phyloP scores from a whole-genome alignment of 2,888 invertebrate genomes.

The Romanomermis culicivorax region DNA sequence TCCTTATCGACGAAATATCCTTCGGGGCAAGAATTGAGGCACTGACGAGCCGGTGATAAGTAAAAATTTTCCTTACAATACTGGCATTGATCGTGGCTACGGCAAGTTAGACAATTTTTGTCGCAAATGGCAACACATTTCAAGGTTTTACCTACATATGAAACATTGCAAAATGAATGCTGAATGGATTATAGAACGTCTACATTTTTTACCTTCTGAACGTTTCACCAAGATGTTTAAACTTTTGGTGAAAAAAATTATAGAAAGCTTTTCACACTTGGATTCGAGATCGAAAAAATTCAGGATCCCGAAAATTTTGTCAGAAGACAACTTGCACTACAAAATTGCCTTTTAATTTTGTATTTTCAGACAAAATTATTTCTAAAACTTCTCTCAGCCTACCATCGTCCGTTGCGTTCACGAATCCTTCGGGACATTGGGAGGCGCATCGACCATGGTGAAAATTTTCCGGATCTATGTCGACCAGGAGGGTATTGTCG shows the following conservation, averaged over 20 bases:
- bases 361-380: no score
- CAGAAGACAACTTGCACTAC: no score
- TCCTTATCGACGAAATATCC: neutral
- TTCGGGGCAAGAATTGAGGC: neutral
- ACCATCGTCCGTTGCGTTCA: neutral
- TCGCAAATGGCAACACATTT: neutral
- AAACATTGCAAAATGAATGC: no score
- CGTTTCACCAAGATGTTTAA: no score
- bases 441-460: slow-evolving; percentile 27
- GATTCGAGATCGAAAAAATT: no score
- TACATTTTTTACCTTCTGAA: no score
- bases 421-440: slow-evolving; percentile 18
- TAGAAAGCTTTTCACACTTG: no score
- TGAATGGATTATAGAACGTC: no score
- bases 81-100: neutral
- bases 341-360: no score
- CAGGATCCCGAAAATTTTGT: no score
- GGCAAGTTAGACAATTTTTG: neutral
- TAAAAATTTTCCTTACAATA: neutral
- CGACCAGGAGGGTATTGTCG: slow-evolving; percentile 22
- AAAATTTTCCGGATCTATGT: slow-evolving; percentile 20
- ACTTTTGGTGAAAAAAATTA: no score
- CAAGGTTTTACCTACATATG: neutral
- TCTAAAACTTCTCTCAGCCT: no score
- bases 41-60: neutral